Conservation (phyloP, 2,113 vertebrate species). For the Cyphomyrus plagiostoma region DNA sequence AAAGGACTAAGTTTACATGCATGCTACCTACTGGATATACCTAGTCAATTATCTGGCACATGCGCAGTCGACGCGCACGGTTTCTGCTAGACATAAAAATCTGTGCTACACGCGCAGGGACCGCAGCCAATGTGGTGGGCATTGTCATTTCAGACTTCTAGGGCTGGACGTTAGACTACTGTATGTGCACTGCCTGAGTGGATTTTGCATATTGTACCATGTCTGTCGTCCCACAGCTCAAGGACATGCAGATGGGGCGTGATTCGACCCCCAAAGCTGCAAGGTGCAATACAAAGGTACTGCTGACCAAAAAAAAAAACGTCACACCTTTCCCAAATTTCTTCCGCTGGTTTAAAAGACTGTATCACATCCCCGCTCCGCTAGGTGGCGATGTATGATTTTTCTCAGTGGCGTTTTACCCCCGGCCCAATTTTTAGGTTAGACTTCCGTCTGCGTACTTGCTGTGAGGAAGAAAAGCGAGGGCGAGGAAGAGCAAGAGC, state of each 20-base stretch:
- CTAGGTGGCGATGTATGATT: background rate
- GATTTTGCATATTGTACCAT: background rate
- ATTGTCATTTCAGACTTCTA: background rate
- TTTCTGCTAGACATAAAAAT: too few relatives aligned
- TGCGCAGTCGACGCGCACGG: too few relatives aligned
- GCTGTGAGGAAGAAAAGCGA: constrained; percentile 8
- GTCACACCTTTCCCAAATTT: background rate
- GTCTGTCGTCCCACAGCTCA: background rate
- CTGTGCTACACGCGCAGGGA: too few relatives aligned
- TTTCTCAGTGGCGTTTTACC: background rate
- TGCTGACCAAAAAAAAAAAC: background rate
- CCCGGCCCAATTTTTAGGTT: too few relatives aligned
- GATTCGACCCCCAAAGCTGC: background rate
- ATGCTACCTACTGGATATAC: too few relatives aligned
- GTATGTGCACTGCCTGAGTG: background rate
- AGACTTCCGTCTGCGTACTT: background rate
- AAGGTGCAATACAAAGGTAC: background rate
- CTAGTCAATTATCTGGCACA: too few relatives aligned
- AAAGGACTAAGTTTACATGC: too few relatives aligned
- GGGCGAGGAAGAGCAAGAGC: background rate
- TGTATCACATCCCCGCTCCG: background rate
- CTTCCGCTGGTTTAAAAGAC: background rate
- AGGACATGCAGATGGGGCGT: background rate
- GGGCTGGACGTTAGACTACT: background rate
- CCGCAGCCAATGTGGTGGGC: background rate